phyloP scores from a whole-genome alignment of 2,797 vertebrate genomes.

The Allobates femoralis region DNA sequence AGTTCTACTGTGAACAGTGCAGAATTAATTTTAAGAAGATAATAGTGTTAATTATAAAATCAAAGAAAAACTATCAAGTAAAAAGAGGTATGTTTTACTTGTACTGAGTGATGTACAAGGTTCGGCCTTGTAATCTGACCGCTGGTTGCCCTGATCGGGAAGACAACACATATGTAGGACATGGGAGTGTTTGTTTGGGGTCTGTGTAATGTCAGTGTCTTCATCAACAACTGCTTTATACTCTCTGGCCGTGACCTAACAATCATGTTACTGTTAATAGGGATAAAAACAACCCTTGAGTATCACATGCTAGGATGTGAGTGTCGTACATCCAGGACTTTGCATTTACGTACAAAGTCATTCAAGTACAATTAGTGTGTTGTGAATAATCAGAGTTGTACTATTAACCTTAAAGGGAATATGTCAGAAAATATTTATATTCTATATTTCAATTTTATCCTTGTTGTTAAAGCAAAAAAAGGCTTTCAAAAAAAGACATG shows the following conservation, averaged over 20 bases:
- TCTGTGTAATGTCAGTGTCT: slow-evolving; percentile 36
- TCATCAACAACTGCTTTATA: slow-evolving; percentile 45
- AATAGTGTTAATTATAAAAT: neutral
- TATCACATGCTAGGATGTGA: slow-evolving; percentile 46
- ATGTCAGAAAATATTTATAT: neutral
- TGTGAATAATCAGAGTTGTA: neutral
- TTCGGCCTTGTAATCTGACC: neutral
- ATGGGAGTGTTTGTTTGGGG: slow-evolving; percentile 32
- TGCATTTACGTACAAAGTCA: neutral
- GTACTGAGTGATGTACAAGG: neutral
- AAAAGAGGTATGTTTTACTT: neutral
- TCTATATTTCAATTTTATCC: neutral
- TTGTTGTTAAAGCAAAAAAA: neutral
- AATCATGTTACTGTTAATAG: slow-evolving; percentile 45
- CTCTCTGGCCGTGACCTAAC: neutral
- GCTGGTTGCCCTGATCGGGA: neutral
- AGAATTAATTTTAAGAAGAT: neutral
- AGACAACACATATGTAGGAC: slow-evolving; percentile 30
- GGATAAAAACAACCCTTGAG: slow-evolving; percentile 31
- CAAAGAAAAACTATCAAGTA: neutral
- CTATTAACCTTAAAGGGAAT: neutral
- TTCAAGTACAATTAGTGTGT: neutral
- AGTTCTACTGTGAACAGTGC: neutral
- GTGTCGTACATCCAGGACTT: neutral
- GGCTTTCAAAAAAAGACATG: neutral